These are phyloP conservation scores for Drosophila cardini DNA, from an alignment of 1,140 invertebrate genomes.

Conservation along the genomic window DNA sequence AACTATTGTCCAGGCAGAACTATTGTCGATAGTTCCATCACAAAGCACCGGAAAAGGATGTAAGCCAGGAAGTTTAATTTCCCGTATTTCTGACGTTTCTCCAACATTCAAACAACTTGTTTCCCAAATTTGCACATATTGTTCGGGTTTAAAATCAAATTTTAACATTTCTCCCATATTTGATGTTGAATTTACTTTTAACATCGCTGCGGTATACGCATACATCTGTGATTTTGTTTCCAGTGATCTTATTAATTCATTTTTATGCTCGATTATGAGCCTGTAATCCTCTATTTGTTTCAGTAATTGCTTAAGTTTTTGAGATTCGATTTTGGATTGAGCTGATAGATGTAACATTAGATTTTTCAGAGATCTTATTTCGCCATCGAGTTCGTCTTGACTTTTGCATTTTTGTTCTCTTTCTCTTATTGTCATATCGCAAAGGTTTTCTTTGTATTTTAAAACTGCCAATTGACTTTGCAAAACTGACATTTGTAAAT, in stretches of 20 bases:
- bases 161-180: neutral
- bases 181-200: neutral
- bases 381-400: slow-evolving; percentile 13
- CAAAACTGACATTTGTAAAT: slow-evolving; percentile 17
- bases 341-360: neutral
- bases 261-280: slow-evolving; percentile 10
- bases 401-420: neutral
- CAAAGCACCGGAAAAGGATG: slow-evolving; percentile 26
- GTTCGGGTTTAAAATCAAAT: slow-evolving; percentile 2
- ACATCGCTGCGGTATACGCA: neutral
- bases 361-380: slow-evolving; percentile 4
- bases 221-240: neutral
- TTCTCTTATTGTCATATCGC: slow-evolving; percentile 16
- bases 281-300: slow-evolving; percentile 20
- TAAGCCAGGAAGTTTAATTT: slow-evolving; percentile 27
- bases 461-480: slow-evolving; percentile 28
- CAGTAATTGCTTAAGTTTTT: neutral
- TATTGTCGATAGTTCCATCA: slow-evolving; percentile 24
- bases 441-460: slow-evolving; percentile 21
- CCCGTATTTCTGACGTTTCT: slow-evolving; percentile 15
- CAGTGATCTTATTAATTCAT: slow-evolving; percentile 21
- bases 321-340: neutral
- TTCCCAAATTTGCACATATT: neutral
- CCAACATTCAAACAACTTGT: slow-evolving; percentile 18
- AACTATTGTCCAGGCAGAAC: slow-evolving; percentile 34